A percentile compares a stretch with the other conserved stretches of the same genome.
Conservation (phyloP, 2,113 vertebrate species). For the Dermatemys mawii region DNA sequence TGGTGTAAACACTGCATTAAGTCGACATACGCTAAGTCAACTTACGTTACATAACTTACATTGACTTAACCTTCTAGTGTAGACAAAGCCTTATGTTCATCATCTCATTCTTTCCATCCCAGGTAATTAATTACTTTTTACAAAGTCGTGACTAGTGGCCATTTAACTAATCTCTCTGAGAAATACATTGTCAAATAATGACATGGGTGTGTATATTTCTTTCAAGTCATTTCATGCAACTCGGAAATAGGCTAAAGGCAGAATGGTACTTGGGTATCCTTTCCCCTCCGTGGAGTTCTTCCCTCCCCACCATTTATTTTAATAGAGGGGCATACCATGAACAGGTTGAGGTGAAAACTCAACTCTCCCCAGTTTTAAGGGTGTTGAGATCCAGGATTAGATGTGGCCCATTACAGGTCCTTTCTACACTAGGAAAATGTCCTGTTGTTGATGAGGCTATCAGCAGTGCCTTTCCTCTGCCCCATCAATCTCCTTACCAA, state of each 20-base stretch:
- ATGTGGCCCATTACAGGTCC: neutral
- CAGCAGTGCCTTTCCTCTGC: neutral
- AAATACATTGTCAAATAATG: neutral
- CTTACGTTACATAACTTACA: no score
- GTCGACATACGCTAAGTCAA: no score
- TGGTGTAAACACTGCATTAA: no score
- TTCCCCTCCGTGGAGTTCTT: neutral
- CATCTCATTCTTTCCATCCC: neutral
- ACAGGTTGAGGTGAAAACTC: neutral
- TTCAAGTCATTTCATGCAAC: neutral
- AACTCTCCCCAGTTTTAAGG: neutral
- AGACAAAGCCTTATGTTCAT: neutral
- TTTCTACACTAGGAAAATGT: neutral
- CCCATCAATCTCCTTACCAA: neutral
- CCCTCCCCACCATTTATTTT: neutral
- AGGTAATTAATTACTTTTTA: neutral
- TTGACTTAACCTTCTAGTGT: no score
- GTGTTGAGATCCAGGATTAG: neutral
- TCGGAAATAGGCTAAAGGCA: neutral
- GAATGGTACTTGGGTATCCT: neutral
- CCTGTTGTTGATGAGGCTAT: neutral
- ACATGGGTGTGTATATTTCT: accelerated
- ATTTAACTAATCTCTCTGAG: neutral
- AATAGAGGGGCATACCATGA: accelerated
- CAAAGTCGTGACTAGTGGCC: neutral